Percentiles rank a stretch among this genome's conserved stretches.
Conservation (phyloP, 1,140 invertebrate species). For the Drosophila nigromelanica region DNA sequence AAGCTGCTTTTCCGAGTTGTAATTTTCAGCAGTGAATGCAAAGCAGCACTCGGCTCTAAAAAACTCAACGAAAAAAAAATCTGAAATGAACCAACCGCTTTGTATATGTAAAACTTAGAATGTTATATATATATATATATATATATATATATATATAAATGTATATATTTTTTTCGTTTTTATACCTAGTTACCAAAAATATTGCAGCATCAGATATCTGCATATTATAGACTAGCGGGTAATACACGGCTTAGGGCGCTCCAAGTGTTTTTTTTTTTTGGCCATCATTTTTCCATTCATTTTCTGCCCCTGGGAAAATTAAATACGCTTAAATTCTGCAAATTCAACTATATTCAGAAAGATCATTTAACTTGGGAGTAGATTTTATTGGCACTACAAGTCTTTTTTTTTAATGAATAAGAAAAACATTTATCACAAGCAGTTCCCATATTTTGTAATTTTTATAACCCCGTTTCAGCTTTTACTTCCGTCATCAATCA, state of each 20-base stretch:
- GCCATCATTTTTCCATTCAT: too few relatives aligned
- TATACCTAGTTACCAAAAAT: conserved; percentile 16
- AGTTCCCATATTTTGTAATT: too few relatives aligned
- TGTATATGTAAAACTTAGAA: conserved; percentile 15
- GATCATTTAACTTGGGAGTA: too few relatives aligned
- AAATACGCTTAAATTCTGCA: too few relatives aligned
- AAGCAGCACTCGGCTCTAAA: conserved; percentile 16
- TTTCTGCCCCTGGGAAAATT: too few relatives aligned
- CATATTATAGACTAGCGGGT: conserved; percentile 5
- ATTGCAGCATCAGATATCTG: conserved; percentile 12
- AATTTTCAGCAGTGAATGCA: conserved; percentile 42
- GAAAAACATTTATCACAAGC: too few relatives aligned
- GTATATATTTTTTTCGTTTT: conserved; percentile 1
- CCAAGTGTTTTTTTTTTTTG: neutral
- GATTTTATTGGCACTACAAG: too few relatives aligned
- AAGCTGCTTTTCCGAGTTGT: conserved; percentile 44
- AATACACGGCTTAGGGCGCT: neutral
- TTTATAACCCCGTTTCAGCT: too few relatives aligned
- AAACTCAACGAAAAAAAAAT: neutral
- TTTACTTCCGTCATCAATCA: too few relatives aligned
- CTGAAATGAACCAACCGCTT: conserved; percentile 11
- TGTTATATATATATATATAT: neutral
- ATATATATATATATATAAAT: neutral
- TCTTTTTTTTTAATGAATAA: too few relatives aligned
- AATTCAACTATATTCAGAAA: too few relatives aligned